Base-by-base conservation (phyloP, 2,888 invertebrate genomes). In the Leistus spinibarbis region DNA sequence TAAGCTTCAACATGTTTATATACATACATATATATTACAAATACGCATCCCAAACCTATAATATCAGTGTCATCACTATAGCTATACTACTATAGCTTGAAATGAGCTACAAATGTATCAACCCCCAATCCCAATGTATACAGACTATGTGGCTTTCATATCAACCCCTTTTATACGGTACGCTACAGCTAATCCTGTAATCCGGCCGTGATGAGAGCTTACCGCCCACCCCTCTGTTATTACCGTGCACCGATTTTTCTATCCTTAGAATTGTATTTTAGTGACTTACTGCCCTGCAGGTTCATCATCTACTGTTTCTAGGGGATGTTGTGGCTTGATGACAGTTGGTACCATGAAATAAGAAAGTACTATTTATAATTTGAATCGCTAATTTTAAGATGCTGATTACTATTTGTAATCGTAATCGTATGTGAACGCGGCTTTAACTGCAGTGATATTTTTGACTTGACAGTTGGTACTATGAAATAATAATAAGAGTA, bases 181-280 rank as follows among this genome's bases (percentile, higher is more conserved):
- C 65, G 65, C 56, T 65, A 17, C 20, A n/a, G 65, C 53, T 72
- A 66, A 72, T 66, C 66, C 69, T 57, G 64, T 72, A 72, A 72
- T 72, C 65, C 72, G 13, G 40, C 72, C 27, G 72, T 72, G 72
- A 72, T 72, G 72, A 72, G 72, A 72, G 72, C 72, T 72, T 72
- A 72, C 72, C 64, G 56, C 56, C 54, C 65, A 60, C 17, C 60
- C 17, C 19, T 3, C 57, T 4, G 19, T 19, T 10, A 60, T 3
- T 22, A n/a, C n/a, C 3, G 19, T 19, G 20, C 60, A 20, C 10
- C 60, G 19, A 60, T 60, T 60, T 22, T 60, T 60, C 17, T 13
- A n/a, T 57, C 57, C 9, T 57, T 57, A 16, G 57, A 19, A 57
- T 16, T 57, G 57, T 19, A 19, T 16, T 20, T 10, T 60, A 19